Percentiles rank a stretch among this genome's conserved stretches.
Evolutionary conservation across 2,113 vertebrate genomes (phyloP).

Genomic region (Phodopus roborovskii): DNA sequence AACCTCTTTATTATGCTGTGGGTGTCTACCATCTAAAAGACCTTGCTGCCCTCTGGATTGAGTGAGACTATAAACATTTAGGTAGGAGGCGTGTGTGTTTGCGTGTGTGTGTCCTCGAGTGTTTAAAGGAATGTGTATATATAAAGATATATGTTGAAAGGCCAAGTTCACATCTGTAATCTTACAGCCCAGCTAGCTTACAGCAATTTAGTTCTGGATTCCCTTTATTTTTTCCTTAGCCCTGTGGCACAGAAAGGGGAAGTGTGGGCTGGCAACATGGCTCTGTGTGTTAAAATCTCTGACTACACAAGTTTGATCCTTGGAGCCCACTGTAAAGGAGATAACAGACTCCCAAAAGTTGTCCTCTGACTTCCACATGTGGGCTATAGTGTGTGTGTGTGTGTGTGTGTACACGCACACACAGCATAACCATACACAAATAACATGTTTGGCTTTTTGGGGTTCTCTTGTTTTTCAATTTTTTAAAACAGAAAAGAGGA

Average conservation of each 20-base stretch:
- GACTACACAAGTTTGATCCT: not conserved
- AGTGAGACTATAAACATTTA: not conserved
- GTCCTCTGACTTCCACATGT: not conserved
- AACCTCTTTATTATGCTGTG: not conserved
- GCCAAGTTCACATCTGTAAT: not conserved
- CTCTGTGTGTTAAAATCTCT: not conserved
- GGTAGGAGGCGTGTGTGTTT: not conserved
- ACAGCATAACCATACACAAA: too few species aligned
- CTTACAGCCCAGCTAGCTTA: not conserved
- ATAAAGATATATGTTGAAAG: not conserved
- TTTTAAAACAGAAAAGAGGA: not conserved
- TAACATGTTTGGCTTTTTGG: not conserved
- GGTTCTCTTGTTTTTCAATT: not conserved
- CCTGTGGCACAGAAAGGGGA: not conserved
- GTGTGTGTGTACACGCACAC: too few species aligned
- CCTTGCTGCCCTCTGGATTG: not conserved
- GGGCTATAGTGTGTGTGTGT: too few species aligned
- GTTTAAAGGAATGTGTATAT: not conserved
- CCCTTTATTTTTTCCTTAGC: not conserved
- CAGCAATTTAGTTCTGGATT: not conserved
- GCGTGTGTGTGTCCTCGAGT: too few species aligned
- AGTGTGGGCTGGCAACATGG: not conserved
- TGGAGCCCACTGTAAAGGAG: not conserved
- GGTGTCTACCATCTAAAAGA: not conserved
- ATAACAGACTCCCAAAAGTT: not conserved